Conservation (phyloP, 2,888 invertebrate genomes). For the Drosophila putrida region DNA sequence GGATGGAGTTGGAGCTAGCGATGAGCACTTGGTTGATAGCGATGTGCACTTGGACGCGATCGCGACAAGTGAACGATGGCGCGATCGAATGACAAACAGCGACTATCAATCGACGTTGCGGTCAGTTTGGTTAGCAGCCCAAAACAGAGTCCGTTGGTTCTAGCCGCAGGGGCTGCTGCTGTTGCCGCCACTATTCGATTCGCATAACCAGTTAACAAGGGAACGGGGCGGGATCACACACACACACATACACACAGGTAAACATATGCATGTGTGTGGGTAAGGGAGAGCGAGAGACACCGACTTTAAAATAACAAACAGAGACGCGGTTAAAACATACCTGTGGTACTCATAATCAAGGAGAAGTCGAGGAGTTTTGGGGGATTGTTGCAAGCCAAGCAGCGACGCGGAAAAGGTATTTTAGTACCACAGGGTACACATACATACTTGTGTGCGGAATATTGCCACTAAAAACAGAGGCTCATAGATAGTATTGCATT, state of each 20-base stretch:
- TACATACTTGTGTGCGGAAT: constrained; percentile 3
- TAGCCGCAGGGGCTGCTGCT: constrained; percentile 65
- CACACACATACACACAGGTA: too few species aligned
- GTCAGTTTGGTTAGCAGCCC: constrained; percentile 24
- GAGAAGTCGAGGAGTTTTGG: too few species aligned
- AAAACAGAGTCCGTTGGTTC: constrained; percentile 60
- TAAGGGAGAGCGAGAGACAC: constrained; percentile 20
- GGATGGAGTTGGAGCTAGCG: background rate
- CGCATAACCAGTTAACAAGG: constrained; percentile 77
- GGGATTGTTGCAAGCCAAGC: too few species aligned
- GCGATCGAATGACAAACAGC: constrained; percentile 72
- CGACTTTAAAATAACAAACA: constrained; percentile 50
- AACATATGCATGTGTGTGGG: constrained; percentile 1
- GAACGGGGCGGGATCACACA: constrained; percentile 35
- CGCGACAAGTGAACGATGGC: constrained; percentile 69
- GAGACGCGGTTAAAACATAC: constrained; percentile 13
- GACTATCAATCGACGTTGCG: constrained; percentile 51
- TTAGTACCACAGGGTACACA: too few species aligned
- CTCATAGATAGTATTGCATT: constrained; percentile 7
- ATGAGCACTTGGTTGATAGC: constrained; percentile 4
- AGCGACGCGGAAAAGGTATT: too few species aligned
- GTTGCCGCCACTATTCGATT: constrained; percentile 38
- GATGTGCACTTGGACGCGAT: constrained; percentile 18
- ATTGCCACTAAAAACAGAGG: constrained; percentile 9
- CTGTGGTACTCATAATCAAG: too few species aligned